Percentiles rank a stretch among this genome's conserved stretches.
phyloP scores from a whole-genome alignment of 2,888 invertebrate genomes.

The Nematopogon swammerdamellus region DNA sequence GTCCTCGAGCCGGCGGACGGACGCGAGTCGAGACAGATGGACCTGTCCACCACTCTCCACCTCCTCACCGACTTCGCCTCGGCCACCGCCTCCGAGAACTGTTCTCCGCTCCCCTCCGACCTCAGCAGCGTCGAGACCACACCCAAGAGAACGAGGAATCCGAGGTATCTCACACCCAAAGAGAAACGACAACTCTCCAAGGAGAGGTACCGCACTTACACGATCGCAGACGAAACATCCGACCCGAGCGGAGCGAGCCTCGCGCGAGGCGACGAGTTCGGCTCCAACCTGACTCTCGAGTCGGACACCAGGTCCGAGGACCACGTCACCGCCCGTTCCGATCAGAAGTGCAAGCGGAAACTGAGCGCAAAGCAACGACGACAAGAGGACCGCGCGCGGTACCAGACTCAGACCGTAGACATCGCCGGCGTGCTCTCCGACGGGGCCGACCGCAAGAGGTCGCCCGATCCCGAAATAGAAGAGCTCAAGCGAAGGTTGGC shows the following conservation, averaged over 20 bases:
- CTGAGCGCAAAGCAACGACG: slow-evolving; percentile 64
- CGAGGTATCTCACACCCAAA: slow-evolving; percentile 65
- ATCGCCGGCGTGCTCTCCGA: slow-evolving; percentile 27
- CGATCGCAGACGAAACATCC: slow-evolving; percentile 55
- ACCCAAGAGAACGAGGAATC: slow-evolving; percentile 59
- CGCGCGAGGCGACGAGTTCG: slow-evolving; percentile 28
- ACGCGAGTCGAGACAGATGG: slow-evolving; percentile 23
- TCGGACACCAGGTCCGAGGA: slow-evolving; percentile 35
- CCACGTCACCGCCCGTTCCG: slow-evolving; percentile 31
- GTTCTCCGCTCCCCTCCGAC: slow-evolving; percentile 67
- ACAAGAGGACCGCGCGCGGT: slow-evolving; percentile 64
- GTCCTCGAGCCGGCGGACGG: slow-evolving; percentile 55
- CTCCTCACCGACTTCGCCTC: slow-evolving; percentile 55
- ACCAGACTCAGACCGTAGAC: slow-evolving; percentile 63
- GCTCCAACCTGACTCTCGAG: slow-evolving; percentile 45
- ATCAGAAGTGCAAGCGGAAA: slow-evolving; percentile 32
- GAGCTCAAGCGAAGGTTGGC: slow-evolving; percentile 35
- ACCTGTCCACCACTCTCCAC: slow-evolving; percentile 46
- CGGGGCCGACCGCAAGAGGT: slow-evolving; percentile 13
- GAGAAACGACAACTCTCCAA: slow-evolving; percentile 72
- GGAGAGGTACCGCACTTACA: slow-evolving; percentile 81
- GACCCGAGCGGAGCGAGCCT: slow-evolving; percentile 24
- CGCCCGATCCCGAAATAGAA: slow-evolving; percentile 34
- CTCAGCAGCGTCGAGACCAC: slow-evolving; percentile 74
- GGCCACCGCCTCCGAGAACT: slow-evolving; percentile 51